Evolutionary conservation across 2,113 vertebrate genomes (phyloP), one percentile per base, ranked within the genome.

Genomic region (Zingel zingel): DNA sequence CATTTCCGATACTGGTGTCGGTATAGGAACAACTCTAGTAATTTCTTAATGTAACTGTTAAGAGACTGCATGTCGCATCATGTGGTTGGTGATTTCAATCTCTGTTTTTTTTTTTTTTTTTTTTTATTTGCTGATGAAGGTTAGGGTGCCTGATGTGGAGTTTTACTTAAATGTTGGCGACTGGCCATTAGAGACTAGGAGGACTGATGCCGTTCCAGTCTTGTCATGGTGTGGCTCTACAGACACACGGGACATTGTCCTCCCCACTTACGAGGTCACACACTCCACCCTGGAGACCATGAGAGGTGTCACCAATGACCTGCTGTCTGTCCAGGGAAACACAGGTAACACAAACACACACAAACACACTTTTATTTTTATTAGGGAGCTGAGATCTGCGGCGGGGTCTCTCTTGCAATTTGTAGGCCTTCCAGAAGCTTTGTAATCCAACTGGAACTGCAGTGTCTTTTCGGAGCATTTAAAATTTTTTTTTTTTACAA

Each of bases 131-230:
- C 36, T 25, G 15, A 23, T 59, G n/a, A 62, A 99, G 97, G 97
- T 99, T 76, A 91, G 0, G 76, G 87, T 99, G 33, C 97, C 97
- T 1, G 96, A 99, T 47, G 91, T 97, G 67, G 97, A 99, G 89
- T 97, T 99, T 89, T 99, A 96, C 90, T 90, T 99, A 74, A 99
- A 98, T 30, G 97, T 99, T 65, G 98, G 97, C 11, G 98, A 99
- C 74, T 99, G 97, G 98, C 97, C 97, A 0, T 86, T 99, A 59
- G 97, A 99, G 89, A 95, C 95, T 8, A 93, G 96, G 69, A 94
- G 90, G 9, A 86, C 82, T 0, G 96, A 95, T 21, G 93, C 95
- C 3, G 43, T 98, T 14, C 97, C 98, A 5, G 85, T 99, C 62
- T 90, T 99, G 91, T 99, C 97, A 1, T 99, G 98, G 97, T 98